These are phyloP conservation scores for Labia minor DNA, from an alignment of 2,888 invertebrate genomes.

Conservation along the genomic window DNA sequence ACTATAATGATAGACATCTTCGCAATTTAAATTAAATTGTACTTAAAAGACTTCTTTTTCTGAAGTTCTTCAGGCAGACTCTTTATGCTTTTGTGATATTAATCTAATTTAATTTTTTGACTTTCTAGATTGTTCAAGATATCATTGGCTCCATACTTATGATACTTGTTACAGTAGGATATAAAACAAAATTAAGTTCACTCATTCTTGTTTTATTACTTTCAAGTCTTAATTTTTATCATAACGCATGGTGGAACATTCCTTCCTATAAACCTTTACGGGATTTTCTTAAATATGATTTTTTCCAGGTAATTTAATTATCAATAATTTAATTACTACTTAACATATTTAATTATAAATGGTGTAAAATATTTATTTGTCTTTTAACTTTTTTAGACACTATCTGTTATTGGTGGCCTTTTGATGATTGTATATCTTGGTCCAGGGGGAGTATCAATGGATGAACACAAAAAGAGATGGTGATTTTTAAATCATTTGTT, in stretches of 20 bases:
- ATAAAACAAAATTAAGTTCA: constrained; percentile 96
- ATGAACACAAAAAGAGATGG: constrained; percentile 99
- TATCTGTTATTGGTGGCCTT: constrained; percentile 96
- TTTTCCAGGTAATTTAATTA: constrained; percentile 83
- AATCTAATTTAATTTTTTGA: too few relatives aligned
- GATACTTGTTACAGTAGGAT: constrained; percentile 91
- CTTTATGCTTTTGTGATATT: too few relatives aligned
- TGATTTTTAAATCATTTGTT: constrained; percentile 34
- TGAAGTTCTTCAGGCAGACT: too few relatives aligned
- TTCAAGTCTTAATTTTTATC: constrained; percentile 82
- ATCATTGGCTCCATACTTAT: constrained; percentile 88
- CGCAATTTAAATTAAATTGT: background rate
- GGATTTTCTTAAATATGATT: constrained; percentile 99
- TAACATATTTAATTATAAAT: too few relatives aligned
- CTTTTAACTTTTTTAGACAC: constrained; percentile 72
- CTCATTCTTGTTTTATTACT: constrained; percentile 84
- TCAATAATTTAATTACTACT: background rate
- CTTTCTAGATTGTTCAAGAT: constrained; percentile 85
- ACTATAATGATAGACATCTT: background rate
- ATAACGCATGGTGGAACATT: constrained; percentile 98
- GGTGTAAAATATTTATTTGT: constrained; percentile 20
- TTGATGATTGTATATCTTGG: constrained; percentile 96
- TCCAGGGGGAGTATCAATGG: constrained; percentile 98
- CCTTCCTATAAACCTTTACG: constrained; percentile 90
- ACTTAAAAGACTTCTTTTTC: too few relatives aligned